Base-by-base conservation (phyloP, 2,797 vertebrate genomes). In the Gastrophryne carolinensis region DNA sequence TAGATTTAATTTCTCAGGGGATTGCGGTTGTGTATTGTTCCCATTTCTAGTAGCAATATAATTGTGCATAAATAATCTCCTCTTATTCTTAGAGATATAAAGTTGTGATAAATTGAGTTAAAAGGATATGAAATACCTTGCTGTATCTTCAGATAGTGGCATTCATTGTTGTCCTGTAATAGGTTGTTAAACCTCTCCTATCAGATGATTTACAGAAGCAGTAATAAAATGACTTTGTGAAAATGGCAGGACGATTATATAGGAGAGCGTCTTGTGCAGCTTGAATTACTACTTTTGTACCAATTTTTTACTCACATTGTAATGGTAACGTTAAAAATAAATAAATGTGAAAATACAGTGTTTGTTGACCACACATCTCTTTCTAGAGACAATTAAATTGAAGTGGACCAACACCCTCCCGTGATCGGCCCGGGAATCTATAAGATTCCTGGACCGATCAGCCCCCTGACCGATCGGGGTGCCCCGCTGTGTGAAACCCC, bases 161-260 rank as follows among this genome's bases (percentile, higher is more conserved):
- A 52, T 62, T 23, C n/a, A 53, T 63, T 73, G 34, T 53, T 26
- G 11, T 54, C 11, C 19, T 72, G 19, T 52, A 72, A 62, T 37
- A 60, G 49, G 21, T 26, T 56, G 10, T 29, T 11, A 21, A 26
- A 34, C 15, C n/a, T 60, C 23, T 61, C 32, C 47, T 19, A n/a
- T 44, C 21, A 37, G 24, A 50, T 62, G 1, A 19, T 62, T 62
- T 27, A 23, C 12, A n/a, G 11, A 12, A 2, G n/a, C 32, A 30
- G 39, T 29, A 39, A 47, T n/a, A 73, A 63, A 63, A 73, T 54
- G 2, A 39, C 19, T 52, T 3, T 15, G 47, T 34, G 9, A 44
- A 62, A 53, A 54, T 39, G 2, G 9, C n/a, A n/a, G n/a, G n/a
- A n/a, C n/a, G n/a, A n/a, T 13, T 32, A 27, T 47, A 21, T 47